Conservation (phyloP, 2,888 invertebrate species). For the Heliconius erato region DNA sequence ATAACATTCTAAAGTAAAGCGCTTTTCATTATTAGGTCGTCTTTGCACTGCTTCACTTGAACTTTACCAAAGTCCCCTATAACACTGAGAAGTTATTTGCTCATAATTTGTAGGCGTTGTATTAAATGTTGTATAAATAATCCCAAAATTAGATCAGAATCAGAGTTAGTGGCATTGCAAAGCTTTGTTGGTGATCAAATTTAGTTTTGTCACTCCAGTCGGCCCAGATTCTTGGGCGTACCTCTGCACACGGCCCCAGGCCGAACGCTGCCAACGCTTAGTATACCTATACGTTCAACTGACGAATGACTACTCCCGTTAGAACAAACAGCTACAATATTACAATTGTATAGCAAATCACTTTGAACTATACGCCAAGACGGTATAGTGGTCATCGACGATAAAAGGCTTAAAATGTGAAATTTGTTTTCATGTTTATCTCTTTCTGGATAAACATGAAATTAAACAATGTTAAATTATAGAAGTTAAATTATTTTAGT, state of each 20-base stretch:
- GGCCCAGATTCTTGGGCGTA: slow-evolving; percentile 81
- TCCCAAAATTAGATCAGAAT: slow-evolving; percentile 45
- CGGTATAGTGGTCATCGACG: neutral
- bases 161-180: slow-evolving; percentile 70
- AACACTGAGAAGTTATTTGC: neutral
- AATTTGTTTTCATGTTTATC: neutral
- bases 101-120: neutral
- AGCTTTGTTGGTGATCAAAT: slow-evolving; percentile 82
- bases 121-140: neutral
- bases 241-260: slow-evolving; percentile 83
- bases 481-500: too few species aligned
- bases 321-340: slow-evolving; percentile 63
- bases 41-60: neutral
- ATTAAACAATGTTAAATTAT: neutral
- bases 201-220: slow-evolving; percentile 85
- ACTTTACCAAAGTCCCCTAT: neutral
- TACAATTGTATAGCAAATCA: slow-evolving; percentile 42
- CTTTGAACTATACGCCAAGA: slow-evolving; percentile 38
- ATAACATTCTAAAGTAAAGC: too few species aligned
- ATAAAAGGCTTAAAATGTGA: neutral
- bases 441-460: neutral
- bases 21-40: too few species aligned
- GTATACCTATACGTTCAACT: slow-evolving; percentile 71
- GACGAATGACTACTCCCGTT: slow-evolving; percentile 74
- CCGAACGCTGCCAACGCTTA: slow-evolving; percentile 72